Evolutionary conservation across 2,113 vertebrate genomes (phyloP), one percentile per base, ranked within the genome.

Genomic region (Dromaius novaehollandiae): DNA sequence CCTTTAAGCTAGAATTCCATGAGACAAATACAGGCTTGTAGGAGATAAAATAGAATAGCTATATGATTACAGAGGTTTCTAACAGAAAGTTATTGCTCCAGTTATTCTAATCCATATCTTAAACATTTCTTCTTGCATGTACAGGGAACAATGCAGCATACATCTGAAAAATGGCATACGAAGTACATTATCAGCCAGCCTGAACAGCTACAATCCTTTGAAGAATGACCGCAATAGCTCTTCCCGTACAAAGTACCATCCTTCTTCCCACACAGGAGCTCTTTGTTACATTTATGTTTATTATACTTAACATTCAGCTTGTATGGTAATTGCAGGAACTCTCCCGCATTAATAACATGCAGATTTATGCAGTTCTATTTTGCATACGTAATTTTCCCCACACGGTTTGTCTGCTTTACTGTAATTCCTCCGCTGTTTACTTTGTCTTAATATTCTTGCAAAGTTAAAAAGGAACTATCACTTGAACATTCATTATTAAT

Each of bases 401-500:
- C 76, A 48, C 73, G 93, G 88, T 95, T 95, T 95, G 76, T 28
- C 93, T 97, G 91, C 93, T 96, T 96, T 91, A 82, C 92, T 82
- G 4, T 55, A 93, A 97, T 96, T 96, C 92, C 86, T 97, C 93
- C 93, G 96, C 79, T 97, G 93, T 97, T 98, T 97, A 98, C 97
- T 98, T 96, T 97, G 97, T 95, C 89, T 98, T 97, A 96, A 97
- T 96, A 95, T 92, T 92, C 91, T 94, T 94, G 88, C 96, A 92
- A 94, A 96, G 97, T 96, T 97, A 97, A 98, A 97, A 97, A 93
- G 95, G 92, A 98, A 86, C 85, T 53, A 73, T 96, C 84, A 86
- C 90, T 96, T 84, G 92, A 97, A 91, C 90, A 97, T 98, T 82
- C 90, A 95, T 97, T 97, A 97, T 98, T 98, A 98, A 98, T 98